These are phyloP conservation scores for Eulithis prunata DNA, from an alignment of 2,888 invertebrate genomes.

Conservation along the genomic window DNA sequence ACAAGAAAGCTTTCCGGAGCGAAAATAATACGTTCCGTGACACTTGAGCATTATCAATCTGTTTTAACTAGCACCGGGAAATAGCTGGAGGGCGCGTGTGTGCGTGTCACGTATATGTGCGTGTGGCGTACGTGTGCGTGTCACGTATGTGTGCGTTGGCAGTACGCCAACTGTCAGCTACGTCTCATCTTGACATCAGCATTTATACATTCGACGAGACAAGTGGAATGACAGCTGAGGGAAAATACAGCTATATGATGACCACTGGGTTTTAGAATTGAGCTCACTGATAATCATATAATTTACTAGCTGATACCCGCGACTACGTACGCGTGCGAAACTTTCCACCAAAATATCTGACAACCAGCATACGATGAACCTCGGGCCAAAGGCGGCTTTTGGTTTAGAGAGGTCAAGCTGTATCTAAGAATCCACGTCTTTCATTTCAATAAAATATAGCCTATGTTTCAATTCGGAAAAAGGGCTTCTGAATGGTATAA, in stretches of 20 bases:
- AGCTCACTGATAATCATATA: too few relatives aligned
- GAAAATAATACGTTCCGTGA: conserved; percentile 76
- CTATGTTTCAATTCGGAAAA: too few relatives aligned
- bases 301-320: too few relatives aligned
- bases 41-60: conserved; percentile 81
- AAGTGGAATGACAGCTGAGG: conserved; percentile 5
- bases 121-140: conserved; percentile 45
- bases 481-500: too few relatives aligned
- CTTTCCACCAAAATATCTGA: too few relatives aligned
- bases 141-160: conserved; percentile 36
- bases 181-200: conserved; percentile 26
- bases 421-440: too few relatives aligned
- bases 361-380: too few relatives aligned
- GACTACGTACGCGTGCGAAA: too few relatives aligned
- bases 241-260: not conserved
- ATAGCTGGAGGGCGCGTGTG: conserved; percentile 37
- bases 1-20: conserved; percentile 56
- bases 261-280: too few relatives aligned
- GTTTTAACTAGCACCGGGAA: conserved; percentile 74
- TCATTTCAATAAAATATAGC: too few relatives aligned
- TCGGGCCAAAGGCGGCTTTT: too few relatives aligned
- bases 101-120: conserved; percentile 28
- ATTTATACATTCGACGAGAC: conserved; percentile 9
- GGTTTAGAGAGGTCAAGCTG: too few relatives aligned
- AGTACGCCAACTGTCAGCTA: conserved; percentile 49